Base-by-base conservation (phyloP, 2,888 invertebrate genomes). In the Mongoloraphidia duomilia region DNA sequence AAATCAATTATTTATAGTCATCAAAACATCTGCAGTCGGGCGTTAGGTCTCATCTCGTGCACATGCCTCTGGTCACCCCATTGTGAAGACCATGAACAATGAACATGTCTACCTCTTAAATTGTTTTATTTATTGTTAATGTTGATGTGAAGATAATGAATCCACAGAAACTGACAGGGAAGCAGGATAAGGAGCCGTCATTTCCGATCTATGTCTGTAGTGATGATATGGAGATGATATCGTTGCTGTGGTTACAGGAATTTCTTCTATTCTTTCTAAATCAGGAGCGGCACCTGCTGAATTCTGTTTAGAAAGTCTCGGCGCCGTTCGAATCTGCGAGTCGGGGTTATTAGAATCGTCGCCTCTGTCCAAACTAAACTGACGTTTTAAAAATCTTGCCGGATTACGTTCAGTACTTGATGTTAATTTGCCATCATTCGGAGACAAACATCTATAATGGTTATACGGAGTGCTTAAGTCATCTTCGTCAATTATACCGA, bases 381-480 rank as follows among this genome's bases (percentile, higher is more conserved):
- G 82, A 41, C 82, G 70, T 47, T 77, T 71, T 41, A 81, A 65
- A 53, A 80, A 67, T 12, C 76, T 69, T 53, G 65, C 67, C n/a
- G 60, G 55, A 34, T 57, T 50, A 17, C 42, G 38, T 11, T 47
- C 47, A 8, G 41, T 39, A 35, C 38, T 40, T 67, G 5, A 66
- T 65, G 2, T 62, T 56, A 43, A 63, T 55, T 46, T 67, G 61
- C 50, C 42, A 43, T 77, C 76, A 54, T 79, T 80, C 8, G 80
- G 80, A 58, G 80, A 79, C 17, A 80, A 69, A 61, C 80, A 83
- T 63, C 81, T 77, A 66, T 84, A 85, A 56, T 84, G 81, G 60
- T 81, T 80, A 64, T 84, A 86, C 3, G 84, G 82, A 0, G 80
- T 79, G 62, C 83, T 82, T 43, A 82, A 70, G 59, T 84, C 84